Percentiles rank a stretch among this genome's conserved stretches.
These are phyloP conservation scores for Tricholauxania praeusta DNA, from an alignment of 2,888 invertebrate species.

Conservation along the genomic window DNA sequence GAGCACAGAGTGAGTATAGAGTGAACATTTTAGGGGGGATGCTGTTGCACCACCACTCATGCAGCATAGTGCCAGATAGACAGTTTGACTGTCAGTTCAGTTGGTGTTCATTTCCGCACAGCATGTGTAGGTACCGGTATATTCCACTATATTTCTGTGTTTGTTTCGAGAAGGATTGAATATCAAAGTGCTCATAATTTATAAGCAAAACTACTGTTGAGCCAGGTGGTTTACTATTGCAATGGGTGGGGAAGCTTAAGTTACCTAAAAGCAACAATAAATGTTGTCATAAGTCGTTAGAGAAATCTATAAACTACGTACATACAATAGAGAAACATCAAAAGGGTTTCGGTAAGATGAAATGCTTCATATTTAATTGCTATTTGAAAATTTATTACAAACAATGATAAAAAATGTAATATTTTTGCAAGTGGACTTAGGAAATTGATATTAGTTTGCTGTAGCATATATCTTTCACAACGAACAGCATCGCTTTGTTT, in stretches of 20 bases:
- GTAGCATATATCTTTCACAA: too few relatives aligned
- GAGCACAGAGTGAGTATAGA: neutral
- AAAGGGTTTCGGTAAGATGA: too few relatives aligned
- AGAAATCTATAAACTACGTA: too few relatives aligned
- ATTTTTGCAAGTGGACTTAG: too few relatives aligned
- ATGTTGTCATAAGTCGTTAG: neutral
- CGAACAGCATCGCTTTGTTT: too few relatives aligned
- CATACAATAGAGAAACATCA: too few relatives aligned
- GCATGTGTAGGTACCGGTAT: neutral
- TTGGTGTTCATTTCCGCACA: neutral
- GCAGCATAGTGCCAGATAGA: neutral
- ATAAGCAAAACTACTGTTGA: constrained; percentile 50
- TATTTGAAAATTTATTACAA: too few relatives aligned
- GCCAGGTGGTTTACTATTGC: neutral
- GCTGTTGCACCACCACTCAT: neutral
- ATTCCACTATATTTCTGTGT: too few relatives aligned
- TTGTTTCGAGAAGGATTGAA: neutral
- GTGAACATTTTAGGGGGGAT: neutral
- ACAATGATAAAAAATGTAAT: too few relatives aligned
- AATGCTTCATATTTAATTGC: too few relatives aligned
- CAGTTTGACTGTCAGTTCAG: neutral
- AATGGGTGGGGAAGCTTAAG: too few relatives aligned
- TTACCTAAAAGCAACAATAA: neutral
- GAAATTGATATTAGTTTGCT: too few relatives aligned
- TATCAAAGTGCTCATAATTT: constrained; percentile 57